Percentiles rank a stretch among this genome's conserved stretches.
phyloP scores from a whole-genome alignment of 2,888 invertebrate species.

The Limnephilus marmoratus region DNA sequence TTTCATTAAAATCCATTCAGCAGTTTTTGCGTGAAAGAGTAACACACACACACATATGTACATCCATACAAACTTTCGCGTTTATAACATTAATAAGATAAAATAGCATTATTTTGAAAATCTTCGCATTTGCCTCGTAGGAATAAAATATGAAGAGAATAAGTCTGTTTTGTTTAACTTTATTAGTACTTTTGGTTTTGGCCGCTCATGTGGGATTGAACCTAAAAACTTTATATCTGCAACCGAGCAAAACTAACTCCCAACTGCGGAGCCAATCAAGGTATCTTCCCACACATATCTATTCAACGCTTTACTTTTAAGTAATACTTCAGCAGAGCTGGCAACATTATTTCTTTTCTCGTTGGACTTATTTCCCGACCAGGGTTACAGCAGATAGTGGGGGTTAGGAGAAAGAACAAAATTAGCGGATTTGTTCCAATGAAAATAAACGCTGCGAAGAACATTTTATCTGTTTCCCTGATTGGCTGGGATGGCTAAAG shows the following conservation, averaged over 20 bases:
- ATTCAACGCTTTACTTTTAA: background rate
- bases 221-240: background rate
- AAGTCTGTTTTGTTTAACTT: background rate
- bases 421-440: constrained; percentile 15
- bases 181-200: background rate
- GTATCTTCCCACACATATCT: background rate
- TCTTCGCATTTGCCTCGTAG: no score
- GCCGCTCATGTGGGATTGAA: background rate
- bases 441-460: constrained; percentile 2
- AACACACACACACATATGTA: no score
- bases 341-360: background rate
- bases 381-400: background rate
- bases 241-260: background rate
- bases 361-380: background rate
- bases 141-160: background rate
- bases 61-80: no score
- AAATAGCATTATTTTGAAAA: no score
- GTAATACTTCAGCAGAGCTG: background rate
- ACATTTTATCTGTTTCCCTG: constrained; percentile 48
- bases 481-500: constrained; percentile 43
- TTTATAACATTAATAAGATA: no score
- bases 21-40: no score
- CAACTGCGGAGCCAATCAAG: background rate
- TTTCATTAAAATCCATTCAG: no score
- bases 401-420: background rate